Conservation (phyloP, 2,113 vertebrate genomes). For the Tachycineta bicolor region DNA sequence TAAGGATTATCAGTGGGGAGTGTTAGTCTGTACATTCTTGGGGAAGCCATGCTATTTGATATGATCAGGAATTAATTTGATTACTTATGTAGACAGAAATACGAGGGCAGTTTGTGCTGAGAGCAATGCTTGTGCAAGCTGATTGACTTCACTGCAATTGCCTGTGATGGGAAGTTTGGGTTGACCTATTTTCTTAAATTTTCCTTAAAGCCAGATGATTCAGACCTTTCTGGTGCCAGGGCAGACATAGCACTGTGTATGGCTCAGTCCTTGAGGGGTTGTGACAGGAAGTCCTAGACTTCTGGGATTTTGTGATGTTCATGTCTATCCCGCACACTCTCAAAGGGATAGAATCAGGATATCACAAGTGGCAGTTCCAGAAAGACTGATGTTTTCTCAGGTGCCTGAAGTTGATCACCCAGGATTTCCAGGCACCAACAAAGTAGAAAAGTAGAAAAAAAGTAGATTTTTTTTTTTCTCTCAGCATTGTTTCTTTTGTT, state of each 20-base stretch:
- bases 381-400: not conserved
- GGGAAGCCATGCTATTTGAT: not conserved
- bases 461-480: not conserved
- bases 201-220: constrained; percentile 41
- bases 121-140: constrained; percentile 4
- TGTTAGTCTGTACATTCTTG: not conserved
- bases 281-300: not conserved
- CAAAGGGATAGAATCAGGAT: not conserved
- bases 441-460: not conserved
- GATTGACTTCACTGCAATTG: constrained; percentile 27
- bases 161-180: constrained; percentile 20
- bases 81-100: constrained; percentile 41
- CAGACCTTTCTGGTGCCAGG: constrained; percentile 7
- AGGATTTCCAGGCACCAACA: not conserved
- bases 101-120: not conserved
- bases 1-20: not conserved
- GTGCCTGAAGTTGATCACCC: not conserved
- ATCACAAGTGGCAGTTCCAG: not conserved
- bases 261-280: not conserved
- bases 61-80: constrained; percentile 32
- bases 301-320: not conserved
- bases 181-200: constrained; percentile 53
- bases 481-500: not conserved
- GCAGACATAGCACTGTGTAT: not conserved
- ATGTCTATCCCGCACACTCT: not conserved